Conservation (phyloP, 2,113 vertebrate genomes). For the Anarhynchus alexandrinus region DNA sequence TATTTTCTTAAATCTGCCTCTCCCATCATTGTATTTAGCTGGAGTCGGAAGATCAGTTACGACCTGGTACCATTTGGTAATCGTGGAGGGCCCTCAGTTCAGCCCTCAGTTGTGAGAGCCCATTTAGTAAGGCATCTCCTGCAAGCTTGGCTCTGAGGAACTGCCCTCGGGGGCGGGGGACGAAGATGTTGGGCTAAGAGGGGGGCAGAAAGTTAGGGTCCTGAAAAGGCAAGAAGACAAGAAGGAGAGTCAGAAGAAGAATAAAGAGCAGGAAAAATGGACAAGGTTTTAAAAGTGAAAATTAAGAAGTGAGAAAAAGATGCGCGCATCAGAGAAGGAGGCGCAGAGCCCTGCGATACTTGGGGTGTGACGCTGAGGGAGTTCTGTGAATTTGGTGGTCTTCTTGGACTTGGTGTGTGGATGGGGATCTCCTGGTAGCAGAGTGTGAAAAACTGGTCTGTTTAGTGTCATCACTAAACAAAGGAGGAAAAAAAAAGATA, state of each 20-base stretch:
- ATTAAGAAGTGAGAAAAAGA: background rate
- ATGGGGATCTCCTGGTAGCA: background rate
- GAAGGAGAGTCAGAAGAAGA: background rate
- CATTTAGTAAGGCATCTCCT: background rate
- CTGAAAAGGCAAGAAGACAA: background rate
- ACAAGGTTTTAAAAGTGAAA: background rate
- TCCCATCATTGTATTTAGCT: background rate
- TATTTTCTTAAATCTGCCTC: background rate
- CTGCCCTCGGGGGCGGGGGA: background rate
- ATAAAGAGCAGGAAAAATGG: background rate
- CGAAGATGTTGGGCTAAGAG: background rate
- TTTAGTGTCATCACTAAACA: background rate
- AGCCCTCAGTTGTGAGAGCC: background rate
- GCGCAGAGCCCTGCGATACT: background rate
- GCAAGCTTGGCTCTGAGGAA: background rate
- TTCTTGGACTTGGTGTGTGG: background rate
- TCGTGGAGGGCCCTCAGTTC: background rate
- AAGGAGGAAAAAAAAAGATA: background rate
- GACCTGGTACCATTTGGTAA: background rate
- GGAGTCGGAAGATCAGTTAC: background rate
- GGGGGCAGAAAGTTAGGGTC: background rate
- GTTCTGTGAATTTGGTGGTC: background rate
- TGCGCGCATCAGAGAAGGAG: accelerated
- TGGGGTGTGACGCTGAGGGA: background rate
- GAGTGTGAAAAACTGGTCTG: background rate